These are phyloP conservation scores for Enteromius mattozi DNA, from an alignment of 2,797 vertebrate species.

Conservation along the genomic window DNA sequence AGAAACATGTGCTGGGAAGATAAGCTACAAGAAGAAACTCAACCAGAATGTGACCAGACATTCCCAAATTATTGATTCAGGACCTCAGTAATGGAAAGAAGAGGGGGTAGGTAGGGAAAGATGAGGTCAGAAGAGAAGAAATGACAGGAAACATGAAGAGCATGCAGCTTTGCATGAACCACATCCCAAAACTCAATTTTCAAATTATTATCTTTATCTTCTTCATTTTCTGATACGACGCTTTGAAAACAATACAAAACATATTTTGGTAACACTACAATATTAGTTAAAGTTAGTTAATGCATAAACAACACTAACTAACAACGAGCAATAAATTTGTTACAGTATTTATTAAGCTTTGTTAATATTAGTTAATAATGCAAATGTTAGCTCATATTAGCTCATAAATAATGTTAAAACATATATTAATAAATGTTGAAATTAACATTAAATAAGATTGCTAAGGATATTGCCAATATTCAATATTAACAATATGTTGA, in stretches of 20 bases:
- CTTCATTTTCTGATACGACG: not conserved
- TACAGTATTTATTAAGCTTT: not conserved
- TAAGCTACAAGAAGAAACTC: constrained; percentile 20
- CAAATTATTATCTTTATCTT: not conserved
- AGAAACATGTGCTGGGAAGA: constrained; percentile 29
- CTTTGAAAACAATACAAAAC: not conserved
- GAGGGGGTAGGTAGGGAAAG: not conserved
- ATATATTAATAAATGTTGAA: not conserved
- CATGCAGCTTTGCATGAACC: not conserved
- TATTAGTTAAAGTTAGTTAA: not conserved
- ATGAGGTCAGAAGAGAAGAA: not conserved
- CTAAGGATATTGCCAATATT: not conserved
- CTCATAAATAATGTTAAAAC: not conserved
- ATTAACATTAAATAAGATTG: not conserved
- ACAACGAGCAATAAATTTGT: not conserved
- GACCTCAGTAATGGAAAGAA: constrained; percentile 37
- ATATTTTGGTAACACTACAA: not conserved
- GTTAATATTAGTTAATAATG: not conserved
- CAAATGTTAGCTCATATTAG: not conserved
- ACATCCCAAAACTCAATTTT: not conserved
- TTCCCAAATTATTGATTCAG: constrained; percentile 24
- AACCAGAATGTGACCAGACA: constrained; percentile 24
- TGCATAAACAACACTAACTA: not conserved
- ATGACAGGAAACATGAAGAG: not conserved
- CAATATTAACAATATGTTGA: not conserved